Evolutionary conservation across 2,113 vertebrate genomes (phyloP), one percentile per base, ranked within the genome.

Genomic region (Prinia subflava): DNA sequence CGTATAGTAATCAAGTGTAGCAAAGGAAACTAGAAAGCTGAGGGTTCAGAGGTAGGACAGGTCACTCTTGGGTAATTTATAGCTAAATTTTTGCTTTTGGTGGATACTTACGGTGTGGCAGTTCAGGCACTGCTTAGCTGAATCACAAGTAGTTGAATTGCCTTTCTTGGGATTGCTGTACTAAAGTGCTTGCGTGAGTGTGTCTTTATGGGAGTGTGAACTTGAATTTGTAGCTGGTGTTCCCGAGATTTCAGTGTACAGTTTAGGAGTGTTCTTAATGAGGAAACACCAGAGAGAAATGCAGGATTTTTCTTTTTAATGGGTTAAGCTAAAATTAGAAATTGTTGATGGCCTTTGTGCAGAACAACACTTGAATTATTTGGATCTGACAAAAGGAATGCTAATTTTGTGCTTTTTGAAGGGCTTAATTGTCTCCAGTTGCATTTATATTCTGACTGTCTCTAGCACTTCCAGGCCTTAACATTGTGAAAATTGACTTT

Each of bases 321-420:
- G 64, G 87, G 75, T 86, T 92, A 86, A 86, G 52, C 79, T 94
- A 89, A 96, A 94, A 94, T 93, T 95, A 95, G 90, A 77, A 92
- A 56, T 78, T 83, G 59, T 78, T 93, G 68, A 92, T 96, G 59
- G 78, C 89, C 53, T 92, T 92, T 95, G 81, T 95, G 78, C 57
- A 89, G 84, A 94, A 89, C 74, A 92, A 80, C 85, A 49, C 79
- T 95, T 47, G 82, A 94, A 80, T 94, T 94, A 94, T 77, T 79
- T 91, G 89, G n/a, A 68, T 92, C 76, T 0, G 2, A 95, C 85
- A 95, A 96, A 97, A 90, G 47, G 71, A 93, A 96, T 96, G 95
- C 90, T 96, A 91, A 96, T 97, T 96, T 60, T 90, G 83, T 71
- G 55, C 87, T 75, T 90, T 90, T 92, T 64, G 75, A 95, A 77